Evolutionary conservation across 2,797 vertebrate genomes (phyloP).

Genomic region (Echeneis naucrates): DNA sequence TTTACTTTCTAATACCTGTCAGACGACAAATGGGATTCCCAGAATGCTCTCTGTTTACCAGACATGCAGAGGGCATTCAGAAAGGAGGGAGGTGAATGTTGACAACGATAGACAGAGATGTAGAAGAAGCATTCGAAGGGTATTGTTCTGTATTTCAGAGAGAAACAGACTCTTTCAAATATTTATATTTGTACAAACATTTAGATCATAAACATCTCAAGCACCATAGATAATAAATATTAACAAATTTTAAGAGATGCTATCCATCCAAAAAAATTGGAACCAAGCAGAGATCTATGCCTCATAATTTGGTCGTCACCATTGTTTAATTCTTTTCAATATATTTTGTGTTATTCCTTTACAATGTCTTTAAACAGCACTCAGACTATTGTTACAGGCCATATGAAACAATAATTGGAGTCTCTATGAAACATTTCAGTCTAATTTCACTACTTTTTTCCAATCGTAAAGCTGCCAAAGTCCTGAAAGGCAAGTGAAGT

Average conservation of each 20-base stretch:
- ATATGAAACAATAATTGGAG: conserved; percentile 10
- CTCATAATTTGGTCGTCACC: conserved; percentile 45
- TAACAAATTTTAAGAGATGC: conserved; percentile 72
- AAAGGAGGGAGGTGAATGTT: conserved; percentile 17
- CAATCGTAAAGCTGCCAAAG: conserved; percentile 9
- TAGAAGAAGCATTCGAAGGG: conserved; percentile 79
- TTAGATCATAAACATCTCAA: conserved; percentile 86
- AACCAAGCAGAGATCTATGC: conserved; percentile 82
- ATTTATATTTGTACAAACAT: conserved; percentile 86
- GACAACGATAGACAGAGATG: conserved; percentile 37
- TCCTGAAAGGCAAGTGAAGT: background rate
- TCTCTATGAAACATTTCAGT: conserved; percentile 3
- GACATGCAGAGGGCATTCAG: conserved; percentile 27
- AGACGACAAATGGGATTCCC: conserved; percentile 44
- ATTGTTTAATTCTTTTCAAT: conserved; percentile 23
- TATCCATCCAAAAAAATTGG: conserved; percentile 74
- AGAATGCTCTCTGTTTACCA: conserved; percentile 45
- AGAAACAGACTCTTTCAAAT: conserved; percentile 78
- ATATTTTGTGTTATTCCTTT: conserved; percentile 28
- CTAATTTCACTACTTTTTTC: conserved; percentile 39
- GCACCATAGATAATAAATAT: conserved; percentile 83
- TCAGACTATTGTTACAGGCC: conserved; percentile 5
- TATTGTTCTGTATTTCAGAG: conserved; percentile 59
- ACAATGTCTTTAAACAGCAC: background rate
- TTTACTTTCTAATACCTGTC: conserved; percentile 32